phyloP scores from a whole-genome alignment of 2,113 vertebrate species.

The Pogonocichla stellata region DNA sequence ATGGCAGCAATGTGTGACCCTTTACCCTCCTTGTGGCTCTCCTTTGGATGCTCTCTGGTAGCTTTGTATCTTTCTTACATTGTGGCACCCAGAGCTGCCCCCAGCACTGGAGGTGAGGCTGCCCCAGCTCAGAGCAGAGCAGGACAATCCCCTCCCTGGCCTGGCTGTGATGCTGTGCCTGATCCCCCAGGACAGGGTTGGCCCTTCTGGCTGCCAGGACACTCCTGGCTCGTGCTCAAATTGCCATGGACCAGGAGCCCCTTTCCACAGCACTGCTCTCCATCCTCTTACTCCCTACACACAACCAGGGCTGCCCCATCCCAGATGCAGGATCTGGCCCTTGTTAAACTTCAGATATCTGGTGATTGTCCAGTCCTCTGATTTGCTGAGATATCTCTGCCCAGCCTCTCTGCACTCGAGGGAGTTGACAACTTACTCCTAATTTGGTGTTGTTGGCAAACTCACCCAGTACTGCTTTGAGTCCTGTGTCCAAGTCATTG shows the following conservation, averaged over 20 bases:
- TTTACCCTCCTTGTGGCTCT: neutral
- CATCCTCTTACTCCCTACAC: neutral
- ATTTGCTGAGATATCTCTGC: neutral
- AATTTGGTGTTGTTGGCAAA: neutral
- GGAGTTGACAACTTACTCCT: neutral
- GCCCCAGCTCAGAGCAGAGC: neutral
- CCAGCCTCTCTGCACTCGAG: neutral
- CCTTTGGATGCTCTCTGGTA: neutral
- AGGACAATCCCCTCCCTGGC: neutral
- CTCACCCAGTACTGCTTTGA: neutral
- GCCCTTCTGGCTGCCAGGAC: neutral
- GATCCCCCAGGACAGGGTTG: rapidly evolving
- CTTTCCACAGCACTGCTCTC: neutral
- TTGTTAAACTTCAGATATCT: neutral
- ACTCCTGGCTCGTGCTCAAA: neutral
- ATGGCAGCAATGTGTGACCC: neutral
- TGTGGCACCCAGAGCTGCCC: too few species aligned
- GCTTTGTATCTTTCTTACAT: neutral
- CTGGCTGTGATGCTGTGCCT: neutral
- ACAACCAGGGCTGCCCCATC: neutral
- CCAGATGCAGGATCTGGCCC: neutral
- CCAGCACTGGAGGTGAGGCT: rapidly evolving
- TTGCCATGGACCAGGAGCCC: rapidly evolving
- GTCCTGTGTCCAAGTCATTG: neutral
- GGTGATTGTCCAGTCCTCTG: too few species aligned